Evolutionary conservation across 2,797 vertebrate genomes (phyloP).

Genomic region (Tragopan temminckii): DNA sequence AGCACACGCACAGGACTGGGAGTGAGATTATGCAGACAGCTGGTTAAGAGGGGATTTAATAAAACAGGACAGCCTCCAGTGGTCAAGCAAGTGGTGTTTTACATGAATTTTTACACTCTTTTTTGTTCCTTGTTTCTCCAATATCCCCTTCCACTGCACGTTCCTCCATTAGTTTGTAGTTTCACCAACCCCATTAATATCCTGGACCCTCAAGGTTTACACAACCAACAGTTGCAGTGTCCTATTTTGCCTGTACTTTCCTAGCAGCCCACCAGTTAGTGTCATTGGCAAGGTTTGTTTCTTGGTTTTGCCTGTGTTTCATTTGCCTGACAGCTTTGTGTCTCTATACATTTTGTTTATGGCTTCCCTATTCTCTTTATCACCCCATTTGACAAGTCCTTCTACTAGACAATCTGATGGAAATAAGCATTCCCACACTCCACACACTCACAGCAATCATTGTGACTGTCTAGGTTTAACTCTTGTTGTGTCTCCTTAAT

Average conservation of each 20-base stretch:
- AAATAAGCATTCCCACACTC: neutral
- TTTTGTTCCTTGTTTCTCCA: neutral
- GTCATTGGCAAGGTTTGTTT: neutral
- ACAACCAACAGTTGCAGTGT: neutral
- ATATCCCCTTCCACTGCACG: neutral
- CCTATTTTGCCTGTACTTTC: rapidly evolving
- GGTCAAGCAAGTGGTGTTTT: rapidly evolving
- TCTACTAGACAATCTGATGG: neutral
- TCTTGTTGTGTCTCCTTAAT: neutral
- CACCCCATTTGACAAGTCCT: neutral
- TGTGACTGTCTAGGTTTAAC: neutral
- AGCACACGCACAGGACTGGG: neutral
- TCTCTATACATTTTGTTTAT: neutral
- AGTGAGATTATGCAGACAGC: neutral
- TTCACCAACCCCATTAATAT: rapidly evolving
- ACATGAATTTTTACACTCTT: neutral
- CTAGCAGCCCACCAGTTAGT: neutral
- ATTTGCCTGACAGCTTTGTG: neutral
- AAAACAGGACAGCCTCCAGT: neutral
- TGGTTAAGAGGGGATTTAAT: neutral
- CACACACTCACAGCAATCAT: neutral
- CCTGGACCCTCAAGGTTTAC: neutral
- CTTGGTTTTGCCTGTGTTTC: neutral
- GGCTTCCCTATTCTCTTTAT: neutral
- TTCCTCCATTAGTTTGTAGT: rapidly evolving